Base-by-base conservation (phyloP, 1,140 invertebrate species). In the Danaus melanippus region DNA sequence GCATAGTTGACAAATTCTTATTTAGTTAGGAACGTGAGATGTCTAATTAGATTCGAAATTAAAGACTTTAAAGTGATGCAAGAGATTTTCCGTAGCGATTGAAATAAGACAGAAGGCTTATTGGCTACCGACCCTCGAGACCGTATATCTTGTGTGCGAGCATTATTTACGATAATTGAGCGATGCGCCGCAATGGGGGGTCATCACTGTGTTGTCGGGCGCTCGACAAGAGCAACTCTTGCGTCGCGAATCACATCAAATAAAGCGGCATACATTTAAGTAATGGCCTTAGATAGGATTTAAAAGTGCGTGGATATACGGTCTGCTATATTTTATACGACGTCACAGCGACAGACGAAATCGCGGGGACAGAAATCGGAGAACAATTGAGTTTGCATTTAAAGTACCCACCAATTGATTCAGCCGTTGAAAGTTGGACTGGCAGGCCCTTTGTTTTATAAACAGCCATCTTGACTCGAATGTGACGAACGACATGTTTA, bases 161-260 rank as follows among this genome's bases (percentile, higher is more conserved):
- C 81, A 86, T 86, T 86, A 86, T 86, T 86, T 86, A 86, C 83
- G 81, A 86, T 86, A 86, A 86, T 86, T 86, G 83, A 84, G 83
- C 83, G 83, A 86, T 84, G 79, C 76, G 74, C 78, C 80, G 67
- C 83, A 75, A 84, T 86, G 81, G 83, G 83, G 81, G 83, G 81
- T 75, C 83, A 81, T 84, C 80, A 83, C 61, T 70, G 74, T 80
- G 81, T 84, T 83, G 81, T 86, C 78, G 79, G 68, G 68, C 72
- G 73, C 71, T 79, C 78, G 83, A 86, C 81, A 86, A 84, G 71
- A 83, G 77, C 79, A 77, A 83, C 78, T 78, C 78, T 79, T 83
- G 71, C 78, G 72, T 82, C 77, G 78, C 83, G 79, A 82, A 84
- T 86, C 83, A 80, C 83, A 81, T 86, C 78, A 77, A 82, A 84